Evolutionary conservation across 2,797 vertebrate species (phyloP), one percentile per base, ranked within the genome.

Genomic region (Ambastaia sidthimunki): DNA sequence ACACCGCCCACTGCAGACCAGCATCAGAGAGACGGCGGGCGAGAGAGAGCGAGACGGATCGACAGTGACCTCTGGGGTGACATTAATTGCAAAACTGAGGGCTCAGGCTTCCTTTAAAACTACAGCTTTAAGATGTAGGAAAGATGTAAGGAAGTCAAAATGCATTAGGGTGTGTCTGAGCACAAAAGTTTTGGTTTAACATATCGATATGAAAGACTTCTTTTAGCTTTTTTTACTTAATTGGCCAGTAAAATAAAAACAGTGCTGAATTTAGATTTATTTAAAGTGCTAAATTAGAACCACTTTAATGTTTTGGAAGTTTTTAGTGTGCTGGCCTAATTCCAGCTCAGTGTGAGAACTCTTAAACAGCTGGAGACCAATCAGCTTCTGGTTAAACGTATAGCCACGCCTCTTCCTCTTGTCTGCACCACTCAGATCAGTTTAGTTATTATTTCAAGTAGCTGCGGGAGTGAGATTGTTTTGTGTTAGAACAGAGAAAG

Each of bases 11-110:
- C 37, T 66, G 52, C 69, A 66, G 70, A 67, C 57, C 28, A 31
- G 23, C 37, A 31, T 60, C 74, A 50, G 47, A 80, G 47, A 70
- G 41, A 72, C 19, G 62, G 34, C 16, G 74, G 87, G 84, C 83
- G 59, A 76, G 28, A 77, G 34, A 57, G 4, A 80, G 68, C 72
- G 74, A 88, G 89, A 90, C 60, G 80, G 55, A 72, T 72, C 74
- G 19, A 59, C 48, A 80, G 47, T 3, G 10, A 71, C 21, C 13
- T 78, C 83, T 68, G 50, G 23, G 69, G 71, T 37, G 73, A 75
- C 34, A n/a, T 73, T 70, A 82, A 71, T 69, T 76, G 47, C 60
- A 31, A 79, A 71, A 57, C 37, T 41, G 67, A 48, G 55, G 41
- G 37, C 15, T 34, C 18, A 66, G 28, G 54, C 52, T n/a, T 55